Conservation (phyloP, 1,140 invertebrate species). For the Telenomus remus region DNA sequence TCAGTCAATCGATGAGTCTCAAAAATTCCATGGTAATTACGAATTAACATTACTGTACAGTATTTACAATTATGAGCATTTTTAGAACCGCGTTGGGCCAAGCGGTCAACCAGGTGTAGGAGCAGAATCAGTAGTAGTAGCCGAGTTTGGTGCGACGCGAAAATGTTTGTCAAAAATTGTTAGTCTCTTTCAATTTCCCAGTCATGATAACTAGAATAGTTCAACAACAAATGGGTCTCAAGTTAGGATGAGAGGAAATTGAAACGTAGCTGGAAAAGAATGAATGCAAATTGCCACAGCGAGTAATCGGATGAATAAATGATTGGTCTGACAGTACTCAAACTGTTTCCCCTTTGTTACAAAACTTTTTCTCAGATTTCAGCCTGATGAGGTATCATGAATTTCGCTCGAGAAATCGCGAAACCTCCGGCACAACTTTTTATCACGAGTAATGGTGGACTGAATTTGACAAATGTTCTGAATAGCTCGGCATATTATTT, state of each 20-base stretch:
- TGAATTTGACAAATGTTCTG: conserved; percentile 10
- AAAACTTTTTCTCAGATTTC: neutral
- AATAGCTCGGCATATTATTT: neutral
- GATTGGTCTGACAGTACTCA: too few species aligned
- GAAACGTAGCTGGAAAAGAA: too few species aligned
- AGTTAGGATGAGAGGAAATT: too few species aligned
- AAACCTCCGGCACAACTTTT: conserved; percentile 2
- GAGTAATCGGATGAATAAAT: too few species aligned
- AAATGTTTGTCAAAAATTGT: conserved; percentile 14
- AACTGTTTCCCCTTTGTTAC: too few species aligned
- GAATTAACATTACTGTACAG: conserved; percentile 44
- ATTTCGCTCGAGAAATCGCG: conserved; percentile 1
- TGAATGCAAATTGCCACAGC: too few species aligned
- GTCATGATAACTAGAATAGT: too few species aligned
- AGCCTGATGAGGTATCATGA: conserved; percentile 7
- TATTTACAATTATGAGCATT: conserved; percentile 43
- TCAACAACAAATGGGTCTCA: too few species aligned
- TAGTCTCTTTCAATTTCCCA: too few species aligned
- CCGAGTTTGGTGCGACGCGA: neutral
- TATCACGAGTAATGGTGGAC: neutral
- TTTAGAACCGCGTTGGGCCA: conserved; percentile 1
- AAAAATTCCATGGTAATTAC: conserved; percentile 35
- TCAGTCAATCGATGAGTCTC: conserved; percentile 41
- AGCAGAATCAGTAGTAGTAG: conserved; percentile 6
- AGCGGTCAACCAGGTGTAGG: conserved; percentile 23